Evolutionary conservation across 2,888 invertebrate species (phyloP).

Genomic region (Cryptophagus acutangulus): DNA sequence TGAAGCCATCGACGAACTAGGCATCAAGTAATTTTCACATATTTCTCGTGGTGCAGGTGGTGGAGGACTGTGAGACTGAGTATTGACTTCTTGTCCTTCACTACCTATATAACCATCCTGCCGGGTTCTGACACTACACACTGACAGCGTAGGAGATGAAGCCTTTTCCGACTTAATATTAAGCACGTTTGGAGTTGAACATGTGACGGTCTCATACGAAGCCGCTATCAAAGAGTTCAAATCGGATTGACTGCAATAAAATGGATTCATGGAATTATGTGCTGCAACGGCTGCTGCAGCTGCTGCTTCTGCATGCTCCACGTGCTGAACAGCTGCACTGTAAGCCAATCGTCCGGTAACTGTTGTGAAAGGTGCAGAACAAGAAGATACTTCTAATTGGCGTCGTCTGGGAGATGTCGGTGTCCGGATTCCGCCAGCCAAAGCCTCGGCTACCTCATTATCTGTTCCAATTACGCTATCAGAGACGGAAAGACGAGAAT

Average conservation of each 20-base stretch:
- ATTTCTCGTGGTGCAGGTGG: slow-evolving; percentile 74
- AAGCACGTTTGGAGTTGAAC: slow-evolving; percentile 52
- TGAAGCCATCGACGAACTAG: slow-evolving; percentile 22
- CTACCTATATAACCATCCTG: slow-evolving; percentile 58
- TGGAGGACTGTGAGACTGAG: slow-evolving; percentile 59
- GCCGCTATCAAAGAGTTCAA: slow-evolving; percentile 50
- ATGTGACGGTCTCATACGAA: slow-evolving; percentile 50
- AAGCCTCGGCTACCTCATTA: slow-evolving; percentile 59
- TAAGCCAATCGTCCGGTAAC: slow-evolving; percentile 62
- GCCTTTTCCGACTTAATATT: slow-evolving; percentile 53
- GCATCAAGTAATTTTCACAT: slow-evolving; percentile 41
- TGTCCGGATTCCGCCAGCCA: slow-evolving; percentile 50
- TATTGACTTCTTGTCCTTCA: slow-evolving; percentile 10
- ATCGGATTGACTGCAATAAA: slow-evolving; percentile 46
- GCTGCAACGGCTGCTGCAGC: slow-evolving; percentile 34
- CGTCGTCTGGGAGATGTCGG: slow-evolving; percentile 57
- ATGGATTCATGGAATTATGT: slow-evolving; percentile 44
- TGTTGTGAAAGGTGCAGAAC: slow-evolving; percentile 60
- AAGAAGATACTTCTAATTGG: slow-evolving; percentile 53
- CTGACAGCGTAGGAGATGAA: slow-evolving; percentile 59
- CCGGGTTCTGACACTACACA: slow-evolving; percentile 61
- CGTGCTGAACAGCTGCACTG: slow-evolving; percentile 62
- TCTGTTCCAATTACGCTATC: slow-evolving; percentile 57
- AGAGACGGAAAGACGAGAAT: slow-evolving; percentile 58
- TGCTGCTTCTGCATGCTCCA: slow-evolving; percentile 52